Percentiles rank a stretch among this genome's conserved stretches.
Evolutionary conservation across 2,888 invertebrate species (phyloP).

Genomic region (Leptinotarsa juncta): DNA sequence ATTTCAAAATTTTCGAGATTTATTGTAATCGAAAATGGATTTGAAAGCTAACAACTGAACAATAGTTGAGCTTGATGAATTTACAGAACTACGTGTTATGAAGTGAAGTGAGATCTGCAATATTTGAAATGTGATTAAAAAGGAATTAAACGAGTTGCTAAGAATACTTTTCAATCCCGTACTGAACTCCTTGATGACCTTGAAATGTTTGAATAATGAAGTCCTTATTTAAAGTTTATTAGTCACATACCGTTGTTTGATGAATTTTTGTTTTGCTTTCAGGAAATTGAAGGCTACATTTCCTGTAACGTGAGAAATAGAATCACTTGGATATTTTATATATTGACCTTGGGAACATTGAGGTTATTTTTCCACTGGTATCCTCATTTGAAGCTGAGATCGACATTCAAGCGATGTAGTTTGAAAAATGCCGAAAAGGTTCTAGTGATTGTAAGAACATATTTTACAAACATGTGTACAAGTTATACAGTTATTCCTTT

Average conservation of each 20-base stretch:
- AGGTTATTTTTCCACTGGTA: conserved; percentile 90
- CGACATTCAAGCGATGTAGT: conserved; percentile 77
- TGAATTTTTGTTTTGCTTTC: conserved; percentile 27
- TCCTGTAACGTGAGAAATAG: conserved; percentile 65
- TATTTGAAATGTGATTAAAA: too few relatives aligned
- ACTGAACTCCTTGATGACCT: too few relatives aligned
- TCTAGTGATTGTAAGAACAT: conserved; percentile 74
- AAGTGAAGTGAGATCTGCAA: too few relatives aligned
- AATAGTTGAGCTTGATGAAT: too few relatives aligned
- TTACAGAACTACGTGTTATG: too few relatives aligned
- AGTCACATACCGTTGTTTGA: not conserved
- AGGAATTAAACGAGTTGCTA: too few relatives aligned
- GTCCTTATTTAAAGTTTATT: too few relatives aligned
- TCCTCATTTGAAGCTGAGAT: conserved; percentile 80
- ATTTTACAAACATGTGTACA: not conserved
- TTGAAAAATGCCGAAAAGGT: conserved; percentile 82
- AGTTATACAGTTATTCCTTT: not conserved
- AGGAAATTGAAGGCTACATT: conserved; percentile 77
- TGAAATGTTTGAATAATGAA: too few relatives aligned
- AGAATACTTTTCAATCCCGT: too few relatives aligned
- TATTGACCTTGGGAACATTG: conserved; percentile 80
- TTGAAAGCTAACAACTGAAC: too few relatives aligned
- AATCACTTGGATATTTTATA: conserved; percentile 72
- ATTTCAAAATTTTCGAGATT: too few relatives aligned
- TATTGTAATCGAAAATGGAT: too few relatives aligned